phyloP scores from a whole-genome alignment of 2,888 invertebrate species.

The Tinea semifulvella region DNA sequence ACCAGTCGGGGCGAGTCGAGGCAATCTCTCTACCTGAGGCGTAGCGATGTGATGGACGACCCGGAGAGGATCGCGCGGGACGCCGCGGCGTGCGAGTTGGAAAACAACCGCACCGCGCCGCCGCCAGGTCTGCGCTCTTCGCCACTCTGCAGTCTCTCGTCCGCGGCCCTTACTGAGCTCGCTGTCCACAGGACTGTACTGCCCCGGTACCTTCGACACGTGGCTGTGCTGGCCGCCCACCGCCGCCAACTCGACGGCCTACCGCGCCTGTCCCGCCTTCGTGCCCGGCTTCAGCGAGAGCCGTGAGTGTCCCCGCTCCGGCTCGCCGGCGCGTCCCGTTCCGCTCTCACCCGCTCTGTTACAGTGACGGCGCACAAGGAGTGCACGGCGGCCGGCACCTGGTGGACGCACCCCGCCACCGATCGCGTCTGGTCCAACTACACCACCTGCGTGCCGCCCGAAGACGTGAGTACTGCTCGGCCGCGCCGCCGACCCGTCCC shows the following conservation, averaged over 20 bases:
- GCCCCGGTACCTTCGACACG: conserved; percentile 80
- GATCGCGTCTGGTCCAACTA: conserved; percentile 90
- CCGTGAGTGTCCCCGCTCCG: conserved; percentile 71
- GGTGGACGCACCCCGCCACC: conserved; percentile 83
- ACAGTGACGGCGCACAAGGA: conserved; percentile 83
- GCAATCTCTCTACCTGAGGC: too few species aligned
- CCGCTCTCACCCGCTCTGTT: too few species aligned
- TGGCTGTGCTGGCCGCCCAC: conserved; percentile 86
- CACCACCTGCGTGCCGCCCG: conserved; percentile 79
- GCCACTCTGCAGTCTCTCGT: not conserved
- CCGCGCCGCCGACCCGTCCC: not conserved
- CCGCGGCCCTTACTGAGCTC: not conserved
- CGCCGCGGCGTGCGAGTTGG: conserved; percentile 3
- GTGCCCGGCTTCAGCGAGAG: conserved; percentile 78
- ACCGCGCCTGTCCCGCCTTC: conserved; percentile 76
- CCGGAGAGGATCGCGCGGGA: conserved; percentile 13
- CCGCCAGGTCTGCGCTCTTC: conserved; percentile 30
- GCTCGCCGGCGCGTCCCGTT: not conserved
- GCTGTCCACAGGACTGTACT: conserved; percentile 64
- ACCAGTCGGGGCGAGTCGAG: too few species aligned
- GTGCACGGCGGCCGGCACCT: conserved; percentile 81
- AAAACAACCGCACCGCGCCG: conserved; percentile 20
- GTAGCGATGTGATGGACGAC: conserved; percentile 13
- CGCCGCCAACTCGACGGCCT: conserved; percentile 70
- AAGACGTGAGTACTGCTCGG: conserved; percentile 62